Conservation (phyloP, 2,113 vertebrate genomes). For the Neotoma lepida region DNA sequence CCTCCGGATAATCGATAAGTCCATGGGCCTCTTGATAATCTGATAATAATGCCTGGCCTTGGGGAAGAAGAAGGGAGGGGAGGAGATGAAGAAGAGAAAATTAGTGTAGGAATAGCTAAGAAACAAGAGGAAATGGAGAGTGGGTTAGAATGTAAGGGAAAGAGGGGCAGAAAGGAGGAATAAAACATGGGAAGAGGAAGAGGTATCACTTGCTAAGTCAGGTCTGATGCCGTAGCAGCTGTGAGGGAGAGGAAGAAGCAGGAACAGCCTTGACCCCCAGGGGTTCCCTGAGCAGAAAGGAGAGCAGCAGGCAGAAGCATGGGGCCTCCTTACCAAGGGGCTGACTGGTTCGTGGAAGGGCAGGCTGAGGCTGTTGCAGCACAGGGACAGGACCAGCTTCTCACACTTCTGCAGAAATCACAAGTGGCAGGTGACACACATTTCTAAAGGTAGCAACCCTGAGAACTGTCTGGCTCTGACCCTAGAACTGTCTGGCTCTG, state of each 20-base stretch:
- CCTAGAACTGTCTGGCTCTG: not conserved
- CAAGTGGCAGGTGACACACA: conserved; percentile 48
- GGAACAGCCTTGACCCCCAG: not conserved
- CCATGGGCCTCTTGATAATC: conserved; percentile 99
- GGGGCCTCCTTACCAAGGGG: conserved; percentile 90
- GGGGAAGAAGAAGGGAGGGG: not conserved
- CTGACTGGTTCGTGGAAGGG: conserved; percentile 98
- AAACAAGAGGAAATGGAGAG: conserved; percentile 1
- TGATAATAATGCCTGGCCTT: conserved; percentile 99
- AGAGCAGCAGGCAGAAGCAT: not conserved
- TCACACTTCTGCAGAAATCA: conserved; percentile 93
- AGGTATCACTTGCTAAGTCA: not conserved
- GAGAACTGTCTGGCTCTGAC: not conserved
- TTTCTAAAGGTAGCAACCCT: not conserved
- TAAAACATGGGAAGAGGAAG: not conserved
- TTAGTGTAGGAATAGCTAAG: not conserved
- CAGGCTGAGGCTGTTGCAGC: conserved; percentile 94
- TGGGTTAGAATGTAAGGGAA: not conserved
- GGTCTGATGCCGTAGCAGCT: not conserved
- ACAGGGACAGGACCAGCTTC: conserved; percentile 93
- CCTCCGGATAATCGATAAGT: conserved; percentile 93
- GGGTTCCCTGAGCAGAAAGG: not conserved
- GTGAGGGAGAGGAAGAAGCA: not conserved
- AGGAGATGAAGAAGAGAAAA: not conserved
- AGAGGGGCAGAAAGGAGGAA: not conserved